Evolutionary conservation across 2,888 invertebrate genomes (phyloP).

Genomic region (Drosophila borborema): DNA sequence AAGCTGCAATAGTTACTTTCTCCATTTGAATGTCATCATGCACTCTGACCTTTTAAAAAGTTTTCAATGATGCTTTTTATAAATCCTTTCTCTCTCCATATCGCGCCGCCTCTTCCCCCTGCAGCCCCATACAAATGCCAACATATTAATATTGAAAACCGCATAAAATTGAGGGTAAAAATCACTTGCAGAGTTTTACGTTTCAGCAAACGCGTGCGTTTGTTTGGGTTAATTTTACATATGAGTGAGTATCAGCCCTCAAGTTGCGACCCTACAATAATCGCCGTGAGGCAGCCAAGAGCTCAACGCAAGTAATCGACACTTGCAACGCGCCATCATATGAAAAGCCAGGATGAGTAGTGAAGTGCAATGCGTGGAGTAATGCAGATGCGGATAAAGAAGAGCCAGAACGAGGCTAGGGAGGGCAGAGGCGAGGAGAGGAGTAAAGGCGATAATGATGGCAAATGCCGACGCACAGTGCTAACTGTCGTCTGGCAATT

Average conservation of each 20-base stretch:
- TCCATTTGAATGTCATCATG: slow-evolving; percentile 3
- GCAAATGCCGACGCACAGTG: slow-evolving; percentile 38
- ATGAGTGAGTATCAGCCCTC: slow-evolving; percentile 17
- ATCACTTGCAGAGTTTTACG: slow-evolving; percentile 1
- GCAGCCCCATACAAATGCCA: neutral
- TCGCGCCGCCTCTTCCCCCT: neutral
- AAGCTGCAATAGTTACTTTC: slow-evolving; percentile 3
- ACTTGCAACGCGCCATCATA: slow-evolving; percentile 29
- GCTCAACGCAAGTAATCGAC: slow-evolving; percentile 54
- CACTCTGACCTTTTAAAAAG: slow-evolving; percentile 3
- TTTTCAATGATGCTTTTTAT: neutral
- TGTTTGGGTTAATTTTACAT: slow-evolving; percentile 61
- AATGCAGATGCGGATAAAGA: slow-evolving; percentile 27
- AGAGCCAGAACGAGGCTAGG: neutral
- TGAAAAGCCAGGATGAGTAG: slow-evolving; percentile 10
- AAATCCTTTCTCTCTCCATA: neutral
- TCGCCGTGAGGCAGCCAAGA: slow-evolving; percentile 31
- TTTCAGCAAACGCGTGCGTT: neutral
- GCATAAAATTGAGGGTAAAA: slow-evolving; percentile 9
- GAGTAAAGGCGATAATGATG: slow-evolving; percentile 13
- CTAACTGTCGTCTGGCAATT: slow-evolving; percentile 48
- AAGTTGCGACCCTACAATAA: slow-evolving; percentile 4
- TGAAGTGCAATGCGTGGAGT: slow-evolving; percentile 39
- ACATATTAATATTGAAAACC: slow-evolving; percentile 22
- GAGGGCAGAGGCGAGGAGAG: too few relatives aligned